A percentile compares a stretch with the other conserved stretches of the same genome.
Conservation (phyloP, 2,888 invertebrate species). For the Andrena trimmerana region DNA sequence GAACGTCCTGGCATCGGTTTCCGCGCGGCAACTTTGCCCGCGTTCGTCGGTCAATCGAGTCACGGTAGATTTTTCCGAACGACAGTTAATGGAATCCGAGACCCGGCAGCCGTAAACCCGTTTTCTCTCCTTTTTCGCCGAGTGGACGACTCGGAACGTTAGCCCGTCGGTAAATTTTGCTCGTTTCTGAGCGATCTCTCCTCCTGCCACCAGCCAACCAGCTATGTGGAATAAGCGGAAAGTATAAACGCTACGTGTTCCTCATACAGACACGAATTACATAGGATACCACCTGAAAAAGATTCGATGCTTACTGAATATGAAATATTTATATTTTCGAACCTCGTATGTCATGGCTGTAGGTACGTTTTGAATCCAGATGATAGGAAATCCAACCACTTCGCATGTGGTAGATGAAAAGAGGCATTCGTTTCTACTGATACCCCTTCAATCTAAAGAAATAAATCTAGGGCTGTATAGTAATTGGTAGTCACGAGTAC, state of each 20-base stretch:
- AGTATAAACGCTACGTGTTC: no score
- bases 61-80: conserved; percentile 7
- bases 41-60: conserved; percentile 6
- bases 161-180: not conserved
- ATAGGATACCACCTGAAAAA: not conserved
- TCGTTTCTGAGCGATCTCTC: conserved; percentile 4
- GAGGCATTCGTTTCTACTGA: no score
- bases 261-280: no score
- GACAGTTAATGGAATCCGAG: conserved; percentile 9
- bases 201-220: no score
- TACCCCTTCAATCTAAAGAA: no score
- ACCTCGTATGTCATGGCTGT: no score
- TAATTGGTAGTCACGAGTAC: no score
- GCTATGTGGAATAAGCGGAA: no score
- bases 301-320: not conserved
- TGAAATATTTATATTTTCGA: not conserved
- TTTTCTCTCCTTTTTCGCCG: not conserved
- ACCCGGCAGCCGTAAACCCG: not conserved
- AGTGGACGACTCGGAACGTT: not conserved
- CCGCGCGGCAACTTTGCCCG: not conserved
- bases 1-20: not conserved
- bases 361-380: no score
- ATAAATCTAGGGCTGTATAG: no score
- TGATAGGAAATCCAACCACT: no score
- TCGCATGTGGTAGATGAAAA: no score